These are phyloP conservation scores for Poeciliopsis turneri DNA, from an alignment of 2,797 vertebrate genomes.

Conservation along the genomic window DNA sequence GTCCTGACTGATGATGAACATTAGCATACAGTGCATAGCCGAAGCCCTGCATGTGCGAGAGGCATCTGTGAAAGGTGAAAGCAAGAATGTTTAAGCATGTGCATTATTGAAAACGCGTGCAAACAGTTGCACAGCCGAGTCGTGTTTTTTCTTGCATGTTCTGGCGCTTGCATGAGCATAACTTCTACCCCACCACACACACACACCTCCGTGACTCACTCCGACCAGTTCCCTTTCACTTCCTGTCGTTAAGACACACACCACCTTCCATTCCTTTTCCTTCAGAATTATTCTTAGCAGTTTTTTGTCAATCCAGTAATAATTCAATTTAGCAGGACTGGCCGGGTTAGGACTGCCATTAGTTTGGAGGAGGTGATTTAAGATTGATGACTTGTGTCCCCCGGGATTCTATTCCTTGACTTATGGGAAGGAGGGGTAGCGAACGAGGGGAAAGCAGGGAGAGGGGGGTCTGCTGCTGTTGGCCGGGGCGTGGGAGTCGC, in stretches of 20 bases:
- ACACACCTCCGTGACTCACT: slow-evolving; percentile 42
- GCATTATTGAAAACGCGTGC: slow-evolving; percentile 34
- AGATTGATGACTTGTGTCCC: slow-evolving; percentile 87
- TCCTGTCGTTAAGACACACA: slow-evolving; percentile 79
- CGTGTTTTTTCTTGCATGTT: slow-evolving; percentile 37
- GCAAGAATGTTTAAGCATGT: slow-evolving; percentile 44
- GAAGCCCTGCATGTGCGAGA: slow-evolving; percentile 33
- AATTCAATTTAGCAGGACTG: slow-evolving; percentile 84
- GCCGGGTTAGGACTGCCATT: slow-evolving; percentile 80
- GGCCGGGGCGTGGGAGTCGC: slow-evolving; percentile 81
- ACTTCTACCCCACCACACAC: slow-evolving; percentile 31
- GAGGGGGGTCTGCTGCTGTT: slow-evolving; percentile 43
- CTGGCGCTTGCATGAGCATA: slow-evolving; percentile 25
- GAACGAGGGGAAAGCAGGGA: neutral
- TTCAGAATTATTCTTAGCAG: slow-evolving; percentile 79
- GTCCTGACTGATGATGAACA: slow-evolving; percentile 75
- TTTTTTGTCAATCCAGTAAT: slow-evolving; percentile 85
- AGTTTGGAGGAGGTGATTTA: slow-evolving; percentile 84
- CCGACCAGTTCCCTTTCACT: slow-evolving; percentile 68
- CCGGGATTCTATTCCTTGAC: slow-evolving; percentile 74
- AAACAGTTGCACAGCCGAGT: slow-evolving; percentile 31
- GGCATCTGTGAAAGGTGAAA: slow-evolving; percentile 41
- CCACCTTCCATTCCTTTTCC: slow-evolving; percentile 61
- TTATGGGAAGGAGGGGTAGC: slow-evolving; percentile 32
- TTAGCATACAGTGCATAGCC: slow-evolving; percentile 71